Base-by-base conservation (phyloP, 2,888 invertebrate species). In the Alloscopus bannaensis region DNA sequence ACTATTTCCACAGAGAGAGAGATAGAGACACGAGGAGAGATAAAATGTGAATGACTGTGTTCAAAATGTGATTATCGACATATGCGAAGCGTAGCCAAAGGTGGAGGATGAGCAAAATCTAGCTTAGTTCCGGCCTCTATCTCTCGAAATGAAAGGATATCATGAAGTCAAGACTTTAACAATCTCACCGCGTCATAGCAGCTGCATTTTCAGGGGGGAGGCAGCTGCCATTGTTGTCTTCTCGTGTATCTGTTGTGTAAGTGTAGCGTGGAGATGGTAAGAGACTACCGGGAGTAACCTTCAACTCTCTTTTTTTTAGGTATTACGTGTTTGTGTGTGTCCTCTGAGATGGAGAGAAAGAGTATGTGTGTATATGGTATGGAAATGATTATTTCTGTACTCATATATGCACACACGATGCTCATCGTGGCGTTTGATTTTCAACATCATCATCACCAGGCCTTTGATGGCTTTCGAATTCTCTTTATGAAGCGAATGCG, bases 51-150 rank as follows among this genome's bases (percentile, higher is more conserved):
- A 77, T 77, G 77, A 77, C 68, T 77, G 59, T 47, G 50, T 50
- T 29, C 47, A 22, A 60, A 64, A 72, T 66, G 66, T 72, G 73
- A 80, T 80, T 80, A 83, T 80, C 80, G 83, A 82, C 84, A 82
- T 83, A 83, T 82, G 83, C 83, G 82, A 84, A 85, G 84, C 85
- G 85, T 83, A 84, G 83, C 85, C 70, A 72, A 81, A 70, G 65
- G 75, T 68, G 68, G 72, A 79, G 80, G 80, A 80, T 80, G 80
- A 73, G 80, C 80, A 80, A 80, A 75, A 80, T 80, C 73, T 80
- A 80, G 80, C 80, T 80, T 80, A 80, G 80, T 80, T 80, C 80
- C 80, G 80, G 80, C 69, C 80, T 72, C 55, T 73, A n/a, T n/a
- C n/a, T n/a, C n/a, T n/a, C n/a, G n/a, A n/a, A n/a, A n/a, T n/a